Evolutionary conservation across 2,888 invertebrate genomes (phyloP).

Genomic region (Andrena hattorfiana): DNA sequence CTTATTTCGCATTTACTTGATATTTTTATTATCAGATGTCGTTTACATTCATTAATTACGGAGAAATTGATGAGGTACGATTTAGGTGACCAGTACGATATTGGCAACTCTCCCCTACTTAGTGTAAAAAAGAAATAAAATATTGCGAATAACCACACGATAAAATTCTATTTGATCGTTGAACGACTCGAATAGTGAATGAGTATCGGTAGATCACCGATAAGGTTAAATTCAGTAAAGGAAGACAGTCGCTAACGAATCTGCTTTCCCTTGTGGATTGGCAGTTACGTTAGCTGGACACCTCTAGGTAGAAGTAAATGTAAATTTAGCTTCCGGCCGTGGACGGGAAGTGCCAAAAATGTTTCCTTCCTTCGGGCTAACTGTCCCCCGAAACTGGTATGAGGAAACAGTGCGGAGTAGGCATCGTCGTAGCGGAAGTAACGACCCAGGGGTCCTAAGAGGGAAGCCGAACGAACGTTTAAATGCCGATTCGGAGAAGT

Average conservation of each 20-base stretch:
- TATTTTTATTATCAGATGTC: too few relatives aligned
- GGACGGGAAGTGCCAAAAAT: slow-evolving; percentile 38
- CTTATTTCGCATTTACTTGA: too few relatives aligned
- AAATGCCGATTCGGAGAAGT: slow-evolving; percentile 59
- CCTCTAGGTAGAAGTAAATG: slow-evolving; percentile 15
- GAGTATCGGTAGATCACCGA: not conserved
- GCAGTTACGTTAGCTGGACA: not conserved
- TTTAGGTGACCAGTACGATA: too few relatives aligned
- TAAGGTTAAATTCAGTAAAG: not conserved
- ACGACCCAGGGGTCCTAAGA: slow-evolving; percentile 59
- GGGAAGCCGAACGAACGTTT: slow-evolving; percentile 66
- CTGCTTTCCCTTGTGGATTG: not conserved
- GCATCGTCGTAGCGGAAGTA: slow-evolving; percentile 59
- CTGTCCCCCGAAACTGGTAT: slow-evolving; percentile 42
- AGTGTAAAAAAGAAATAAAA: not conserved
- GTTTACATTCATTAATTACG: too few relatives aligned
- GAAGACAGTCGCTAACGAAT: not conserved
- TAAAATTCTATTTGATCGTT: not conserved
- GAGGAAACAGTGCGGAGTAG: slow-evolving; percentile 50
- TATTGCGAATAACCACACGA: not conserved
- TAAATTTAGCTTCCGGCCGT: slow-evolving; percentile 44
- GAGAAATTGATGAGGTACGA: too few relatives aligned
- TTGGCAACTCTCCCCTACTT: too few relatives aligned
- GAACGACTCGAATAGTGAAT: not conserved
- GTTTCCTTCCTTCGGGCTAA: slow-evolving; percentile 44